phyloP scores from a whole-genome alignment of 2,797 vertebrate species.

The Bryconaethiops microstoma region DNA sequence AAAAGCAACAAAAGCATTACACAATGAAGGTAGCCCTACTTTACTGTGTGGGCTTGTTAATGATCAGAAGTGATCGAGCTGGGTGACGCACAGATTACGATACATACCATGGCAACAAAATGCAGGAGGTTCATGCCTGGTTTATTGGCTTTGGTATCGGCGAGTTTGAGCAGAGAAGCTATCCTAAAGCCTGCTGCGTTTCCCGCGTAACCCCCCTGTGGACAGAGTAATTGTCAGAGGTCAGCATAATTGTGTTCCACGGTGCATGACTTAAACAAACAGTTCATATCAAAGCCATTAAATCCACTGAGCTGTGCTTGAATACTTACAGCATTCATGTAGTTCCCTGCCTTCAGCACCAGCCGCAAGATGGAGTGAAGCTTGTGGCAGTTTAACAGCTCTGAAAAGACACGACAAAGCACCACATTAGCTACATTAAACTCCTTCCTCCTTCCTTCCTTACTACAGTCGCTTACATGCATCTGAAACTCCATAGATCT shows the following conservation, averaged over 20 bases:
- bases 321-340: conserved; percentile 83
- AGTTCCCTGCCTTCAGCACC: conserved; percentile 84
- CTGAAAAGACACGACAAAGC: conserved; percentile 72
- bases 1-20: conserved; percentile 13
- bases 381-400: conserved; percentile 78
- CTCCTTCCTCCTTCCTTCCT: not conserved
- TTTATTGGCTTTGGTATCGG: conserved; percentile 84
- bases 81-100: not conserved
- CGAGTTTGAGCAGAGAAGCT: conserved; percentile 81
- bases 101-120: conserved; percentile 83
- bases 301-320: not conserved
- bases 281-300: no score
- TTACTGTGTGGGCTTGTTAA: not conserved
- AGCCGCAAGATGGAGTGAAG: conserved; percentile 82
- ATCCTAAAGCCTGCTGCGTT: conserved; percentile 82
- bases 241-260: no score
- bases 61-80: not conserved
- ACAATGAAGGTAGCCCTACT: conserved; percentile 15
- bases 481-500: not conserved
- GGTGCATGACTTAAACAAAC: not conserved
- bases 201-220: conserved; percentile 84
- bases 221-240: no score
- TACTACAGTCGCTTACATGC: not conserved
- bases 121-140: conserved; percentile 89
- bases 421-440: not conserved